Evolutionary conservation across 2,888 invertebrate species (phyloP).

Genomic region (Philopedon plagiatum): DNA sequence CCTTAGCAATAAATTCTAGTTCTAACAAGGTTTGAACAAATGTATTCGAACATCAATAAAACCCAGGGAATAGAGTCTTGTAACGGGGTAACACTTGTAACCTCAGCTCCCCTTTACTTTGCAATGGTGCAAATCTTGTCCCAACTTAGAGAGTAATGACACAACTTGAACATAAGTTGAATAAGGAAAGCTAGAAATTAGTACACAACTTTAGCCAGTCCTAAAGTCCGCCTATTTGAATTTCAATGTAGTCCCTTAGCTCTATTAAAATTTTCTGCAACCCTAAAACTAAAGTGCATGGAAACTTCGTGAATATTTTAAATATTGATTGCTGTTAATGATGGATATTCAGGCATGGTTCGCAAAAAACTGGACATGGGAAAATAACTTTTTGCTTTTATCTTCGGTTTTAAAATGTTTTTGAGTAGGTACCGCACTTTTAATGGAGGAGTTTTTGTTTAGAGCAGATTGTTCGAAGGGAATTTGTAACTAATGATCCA

Average conservation of each 20-base stretch:
- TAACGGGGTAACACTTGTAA: constrained; percentile 26
- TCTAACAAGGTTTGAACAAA: constrained; percentile 6
- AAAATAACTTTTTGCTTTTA: constrained; percentile 23
- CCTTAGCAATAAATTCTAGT: background rate
- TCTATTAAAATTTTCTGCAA: background rate
- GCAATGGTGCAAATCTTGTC: constrained; percentile 25
- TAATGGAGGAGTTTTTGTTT: background rate
- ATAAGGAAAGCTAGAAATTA: constrained; percentile 32
- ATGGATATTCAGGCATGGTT: background rate
- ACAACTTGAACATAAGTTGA: constrained; percentile 13
- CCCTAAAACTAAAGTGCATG: background rate
- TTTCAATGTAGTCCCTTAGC: constrained; percentile 22
- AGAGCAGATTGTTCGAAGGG: background rate
- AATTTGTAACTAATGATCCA: background rate
- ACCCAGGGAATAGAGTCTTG: constrained; percentile 7
- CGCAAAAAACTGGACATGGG: constrained; percentile 4
- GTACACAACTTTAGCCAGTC: constrained; percentile 25
- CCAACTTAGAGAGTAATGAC: constrained; percentile 16
- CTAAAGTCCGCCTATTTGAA: constrained; percentile 23
- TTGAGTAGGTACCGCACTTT: background rate
- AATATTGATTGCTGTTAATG: constrained; percentile 22
- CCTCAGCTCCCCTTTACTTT: constrained; percentile 18
- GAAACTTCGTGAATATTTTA: constrained; percentile 17
- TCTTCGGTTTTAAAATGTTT: constrained; percentile 20
- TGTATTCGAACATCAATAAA: constrained; percentile 10